Percentiles rank a stretch among this genome's conserved stretches.
These are phyloP conservation scores for Malurus cyaneus DNA, from an alignment of 2,113 vertebrate genomes.

Conservation along the genomic window DNA sequence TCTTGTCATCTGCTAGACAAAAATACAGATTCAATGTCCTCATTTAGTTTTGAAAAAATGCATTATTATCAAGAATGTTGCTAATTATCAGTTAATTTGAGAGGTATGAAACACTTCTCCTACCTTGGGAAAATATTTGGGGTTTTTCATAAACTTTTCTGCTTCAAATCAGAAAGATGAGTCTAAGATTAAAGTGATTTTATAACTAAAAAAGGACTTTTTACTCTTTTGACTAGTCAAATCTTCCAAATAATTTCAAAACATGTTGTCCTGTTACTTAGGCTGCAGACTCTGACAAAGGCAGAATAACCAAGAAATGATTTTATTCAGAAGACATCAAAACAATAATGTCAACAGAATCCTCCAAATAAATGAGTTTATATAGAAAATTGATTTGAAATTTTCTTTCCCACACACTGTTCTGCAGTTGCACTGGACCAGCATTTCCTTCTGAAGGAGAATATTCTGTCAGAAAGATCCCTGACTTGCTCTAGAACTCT, in stretches of 20 bases:
- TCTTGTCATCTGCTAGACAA: neutral
- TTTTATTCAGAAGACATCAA: conserved; percentile 31
- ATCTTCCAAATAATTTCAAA: conserved; percentile 10
- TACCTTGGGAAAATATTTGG: neutral
- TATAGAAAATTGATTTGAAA: neutral
- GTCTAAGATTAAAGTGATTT: neutral
- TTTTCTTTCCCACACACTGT: neutral
- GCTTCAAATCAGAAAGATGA: neutral
- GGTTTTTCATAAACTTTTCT: neutral
- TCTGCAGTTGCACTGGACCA: neutral
- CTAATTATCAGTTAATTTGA: neutral
- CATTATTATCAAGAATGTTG: neutral
- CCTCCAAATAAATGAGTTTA: neutral
- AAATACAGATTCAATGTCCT: neutral
- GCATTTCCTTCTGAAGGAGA: neutral
- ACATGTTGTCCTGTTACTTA: neutral
- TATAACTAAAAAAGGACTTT: neutral
- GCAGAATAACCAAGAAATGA: neutral
- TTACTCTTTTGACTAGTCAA: neutral
- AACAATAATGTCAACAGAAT: neutral
- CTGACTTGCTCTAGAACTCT: neutral
- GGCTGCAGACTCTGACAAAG: neutral
- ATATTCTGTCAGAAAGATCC: neutral
- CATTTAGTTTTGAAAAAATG: neutral
- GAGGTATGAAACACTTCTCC: neutral